Evolutionary conservation across 1,140 invertebrate species (phyloP), one percentile per base, ranked within the genome.

Genomic region (Rhyacophila brunnea): DNA sequence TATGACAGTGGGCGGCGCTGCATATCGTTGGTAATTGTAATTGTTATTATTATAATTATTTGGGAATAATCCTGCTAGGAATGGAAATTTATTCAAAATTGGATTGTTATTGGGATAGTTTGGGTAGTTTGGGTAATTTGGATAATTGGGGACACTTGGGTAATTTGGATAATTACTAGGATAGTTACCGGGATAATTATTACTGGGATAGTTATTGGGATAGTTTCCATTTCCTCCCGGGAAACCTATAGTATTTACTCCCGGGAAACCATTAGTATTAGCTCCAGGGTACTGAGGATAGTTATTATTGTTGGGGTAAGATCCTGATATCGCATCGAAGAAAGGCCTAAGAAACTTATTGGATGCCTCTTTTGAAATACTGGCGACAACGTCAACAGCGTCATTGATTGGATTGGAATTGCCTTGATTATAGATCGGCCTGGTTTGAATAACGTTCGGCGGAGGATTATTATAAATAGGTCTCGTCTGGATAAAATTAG

Each of bases 341-440:
- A 64, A 46, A 1, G 62, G 62, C 51, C 51, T 60, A 4, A 64
- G 51, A 18, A 64, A 45, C 48, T 59, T 64, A 32, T 51, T 32
- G 2, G 56, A 60, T 9, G 34, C 14, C 17, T 51, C 60, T 13
- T 20, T 40, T n/a, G 35, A 20, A n/a, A 20, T 28, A 18, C 44
- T 35, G 11, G 38, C 38, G 5, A 15, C 38, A n/a, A n/a, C 15
- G 4, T 40, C 15, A 11, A 40, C 15, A 4, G 38, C 38, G 3
- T 13, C 4, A 11, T n/a, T 13, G 38, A 34, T 45, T n/a, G 15
- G 38, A 40, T 40, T 40, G 4, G 15, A n/a, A 6, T 40, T 40
- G 3, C n/a, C 15, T 40, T 40, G 4, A 40, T n/a, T n/a, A n/a
- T n/a, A n/a, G n/a, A n/a, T n/a, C n/a, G n/a, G n/a, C n/a, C n/a